Percentiles rank a stretch among this genome's conserved stretches.
These are phyloP conservation scores for Myotis lucifugus DNA, from an alignment of 2,113 vertebrate species.

Conservation along the genomic window DNA sequence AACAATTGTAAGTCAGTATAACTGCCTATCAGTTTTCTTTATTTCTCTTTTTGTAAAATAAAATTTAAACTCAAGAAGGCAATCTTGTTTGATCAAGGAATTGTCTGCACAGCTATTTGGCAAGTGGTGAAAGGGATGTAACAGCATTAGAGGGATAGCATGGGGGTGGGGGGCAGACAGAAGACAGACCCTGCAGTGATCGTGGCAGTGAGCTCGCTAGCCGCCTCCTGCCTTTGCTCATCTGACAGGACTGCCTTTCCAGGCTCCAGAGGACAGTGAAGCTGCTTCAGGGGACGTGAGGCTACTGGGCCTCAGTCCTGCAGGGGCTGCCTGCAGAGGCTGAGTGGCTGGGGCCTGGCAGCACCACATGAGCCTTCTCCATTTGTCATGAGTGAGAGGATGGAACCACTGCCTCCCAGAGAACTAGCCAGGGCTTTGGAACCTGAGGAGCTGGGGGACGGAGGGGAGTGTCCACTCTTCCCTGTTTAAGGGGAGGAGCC, in stretches of 20 bases:
- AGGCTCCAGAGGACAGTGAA: background rate
- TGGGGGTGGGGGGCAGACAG: background rate
- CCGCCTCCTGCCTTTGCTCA: background rate
- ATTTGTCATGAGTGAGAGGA: background rate
- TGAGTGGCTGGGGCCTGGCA: background rate
- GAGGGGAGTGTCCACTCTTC: background rate
- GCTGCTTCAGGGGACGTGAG: background rate
- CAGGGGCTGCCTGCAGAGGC: background rate
- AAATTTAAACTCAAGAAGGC: constrained; percentile 72
- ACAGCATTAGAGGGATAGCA: background rate
- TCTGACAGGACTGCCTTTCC: background rate
- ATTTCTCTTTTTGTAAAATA: constrained; percentile 82
- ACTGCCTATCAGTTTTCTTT: constrained; percentile 83
- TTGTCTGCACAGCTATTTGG: constrained; percentile 12
- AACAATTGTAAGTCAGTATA: constrained; percentile 91
- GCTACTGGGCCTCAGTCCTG: background rate
- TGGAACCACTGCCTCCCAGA: background rate
- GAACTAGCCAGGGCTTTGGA: background rate
- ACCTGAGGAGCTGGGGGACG: no score
- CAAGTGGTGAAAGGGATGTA: background rate
- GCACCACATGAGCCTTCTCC: background rate
- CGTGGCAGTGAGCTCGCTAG: background rate
- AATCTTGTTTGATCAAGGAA: constrained; percentile 60
- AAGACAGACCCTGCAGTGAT: background rate
- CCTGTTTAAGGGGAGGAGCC: background rate